Conservation (phyloP, 2,113 vertebrate genomes). For the Cavia aperea region DNA sequence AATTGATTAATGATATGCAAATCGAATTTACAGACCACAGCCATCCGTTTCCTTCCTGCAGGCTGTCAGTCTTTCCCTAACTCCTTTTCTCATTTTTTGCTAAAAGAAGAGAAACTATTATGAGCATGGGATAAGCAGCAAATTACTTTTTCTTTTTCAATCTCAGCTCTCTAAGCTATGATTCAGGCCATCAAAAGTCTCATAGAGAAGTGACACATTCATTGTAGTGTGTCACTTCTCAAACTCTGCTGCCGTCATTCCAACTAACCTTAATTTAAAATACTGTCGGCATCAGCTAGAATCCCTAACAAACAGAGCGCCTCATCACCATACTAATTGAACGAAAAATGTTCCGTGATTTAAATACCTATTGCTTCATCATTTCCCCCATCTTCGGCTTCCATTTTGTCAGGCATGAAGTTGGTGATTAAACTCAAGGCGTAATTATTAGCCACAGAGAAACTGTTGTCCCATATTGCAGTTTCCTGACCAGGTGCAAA, state of each 20-base stretch:
- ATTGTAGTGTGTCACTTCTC: conserved; percentile 71
- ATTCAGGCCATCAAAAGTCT: conserved; percentile 68
- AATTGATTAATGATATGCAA: conserved; percentile 62
- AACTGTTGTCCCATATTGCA: conserved; percentile 74
- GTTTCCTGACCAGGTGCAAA: conserved; percentile 85
- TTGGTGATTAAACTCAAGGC: conserved; percentile 80
- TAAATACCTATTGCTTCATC: conserved; percentile 83
- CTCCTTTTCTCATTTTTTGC: conserved; percentile 10
- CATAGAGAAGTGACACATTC: conserved; percentile 68
- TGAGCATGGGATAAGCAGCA: conserved; percentile 43
- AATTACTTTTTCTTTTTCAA: conserved; percentile 64
- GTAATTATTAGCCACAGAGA: conserved; percentile 80
- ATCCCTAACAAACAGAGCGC: conserved; percentile 69
- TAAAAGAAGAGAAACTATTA: conserved; percentile 51
- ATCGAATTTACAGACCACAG: conserved; percentile 35
- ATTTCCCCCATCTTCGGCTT: conserved; percentile 75
- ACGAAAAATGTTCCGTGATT: conserved; percentile 77
- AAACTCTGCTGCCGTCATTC: conserved; percentile 71
- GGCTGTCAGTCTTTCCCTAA: conserved; percentile 42
- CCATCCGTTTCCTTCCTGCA: neutral
- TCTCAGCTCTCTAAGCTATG: conserved; percentile 64
- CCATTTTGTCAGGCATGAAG: conserved; percentile 76
- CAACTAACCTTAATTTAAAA: conserved; percentile 75
- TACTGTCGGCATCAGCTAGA: conserved; percentile 76
- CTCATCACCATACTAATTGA: conserved; percentile 80